Percentiles rank a stretch among this genome's conserved stretches.
Conservation (phyloP, 53 echinoderm and acorn worm genomes). For the Echinarachnius parma region DNA sequence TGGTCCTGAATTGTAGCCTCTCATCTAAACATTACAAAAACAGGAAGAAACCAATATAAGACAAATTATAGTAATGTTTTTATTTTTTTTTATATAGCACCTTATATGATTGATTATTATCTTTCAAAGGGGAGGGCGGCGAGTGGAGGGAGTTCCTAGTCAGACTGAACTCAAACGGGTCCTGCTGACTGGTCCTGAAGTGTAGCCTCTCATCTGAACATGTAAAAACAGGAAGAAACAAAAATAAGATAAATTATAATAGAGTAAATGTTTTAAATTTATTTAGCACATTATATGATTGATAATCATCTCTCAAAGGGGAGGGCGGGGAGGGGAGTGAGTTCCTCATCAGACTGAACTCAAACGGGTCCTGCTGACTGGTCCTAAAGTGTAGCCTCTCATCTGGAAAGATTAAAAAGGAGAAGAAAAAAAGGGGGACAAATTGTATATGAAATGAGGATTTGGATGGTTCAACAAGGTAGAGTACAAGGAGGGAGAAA, state of each 20-base stretch:
- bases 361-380: conserved; percentile 69
- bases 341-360: conserved; percentile 65
- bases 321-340: conserved; percentile 51
- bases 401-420: conserved; percentile 56
- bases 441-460: too few species aligned
- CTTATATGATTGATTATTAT: too few species aligned
- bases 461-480: too few species aligned
- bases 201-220: conserved; percentile 71
- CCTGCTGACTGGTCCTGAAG: conserved; percentile 58
- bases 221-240: conserved; percentile 11
- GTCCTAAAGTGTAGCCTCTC: conserved; percentile 71
- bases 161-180: conserved; percentile 87
- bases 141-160: conserved; percentile 43
- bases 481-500: too few species aligned
- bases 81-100: too few species aligned
- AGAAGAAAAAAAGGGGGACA: not conserved
- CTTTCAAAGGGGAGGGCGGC: conserved; percentile 57
- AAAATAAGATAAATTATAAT: too few species aligned
- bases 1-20: conserved; percentile 64
- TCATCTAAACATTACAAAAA: conserved; percentile 60
- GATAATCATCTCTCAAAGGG: conserved; percentile 58
- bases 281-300: too few species aligned
- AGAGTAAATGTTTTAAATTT: too few species aligned
- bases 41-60: not conserved
- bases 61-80: too few species aligned